A percentile compares a stretch with the other conserved stretches of the same genome.
Conservation (phyloP, 2,113 vertebrate genomes). For the Balaeniceps rex region DNA sequence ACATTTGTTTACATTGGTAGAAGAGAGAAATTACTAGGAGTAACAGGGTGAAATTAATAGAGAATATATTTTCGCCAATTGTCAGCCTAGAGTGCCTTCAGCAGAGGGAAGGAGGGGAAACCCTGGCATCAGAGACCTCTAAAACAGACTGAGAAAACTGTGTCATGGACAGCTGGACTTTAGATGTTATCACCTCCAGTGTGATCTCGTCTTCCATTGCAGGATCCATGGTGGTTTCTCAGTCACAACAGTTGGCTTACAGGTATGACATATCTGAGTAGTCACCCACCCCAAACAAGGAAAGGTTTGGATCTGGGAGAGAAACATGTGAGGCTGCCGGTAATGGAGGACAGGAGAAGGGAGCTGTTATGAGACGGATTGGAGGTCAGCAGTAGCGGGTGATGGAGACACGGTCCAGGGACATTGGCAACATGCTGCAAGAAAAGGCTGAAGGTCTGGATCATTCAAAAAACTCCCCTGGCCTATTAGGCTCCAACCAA, state of each 20-base stretch:
- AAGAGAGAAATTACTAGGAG: not conserved
- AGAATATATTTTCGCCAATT: not conserved
- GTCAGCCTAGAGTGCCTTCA: not conserved
- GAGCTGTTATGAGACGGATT: not conserved
- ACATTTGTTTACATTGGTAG: not conserved
- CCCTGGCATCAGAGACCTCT: not conserved
- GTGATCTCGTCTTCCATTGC: not conserved
- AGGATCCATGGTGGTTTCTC: not conserved
- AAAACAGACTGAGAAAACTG: not conserved
- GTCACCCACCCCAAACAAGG: not conserved
- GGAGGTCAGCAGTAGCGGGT: not conserved
- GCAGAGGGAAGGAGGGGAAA: not conserved
- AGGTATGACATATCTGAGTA: accelerated
- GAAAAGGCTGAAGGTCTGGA: not conserved
- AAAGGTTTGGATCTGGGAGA: not conserved
- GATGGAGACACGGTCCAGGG: not conserved
- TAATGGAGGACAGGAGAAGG: not conserved
- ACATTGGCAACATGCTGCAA: not conserved
- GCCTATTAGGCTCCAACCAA: not conserved
- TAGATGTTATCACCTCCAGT: no score
- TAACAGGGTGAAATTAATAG: not conserved
- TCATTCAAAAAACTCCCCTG: not conserved
- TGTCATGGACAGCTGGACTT: not conserved
- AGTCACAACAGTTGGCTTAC: no score
- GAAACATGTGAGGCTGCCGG: not conserved